Conservation (phyloP, 2,113 vertebrate genomes). For the Solea solea region DNA sequence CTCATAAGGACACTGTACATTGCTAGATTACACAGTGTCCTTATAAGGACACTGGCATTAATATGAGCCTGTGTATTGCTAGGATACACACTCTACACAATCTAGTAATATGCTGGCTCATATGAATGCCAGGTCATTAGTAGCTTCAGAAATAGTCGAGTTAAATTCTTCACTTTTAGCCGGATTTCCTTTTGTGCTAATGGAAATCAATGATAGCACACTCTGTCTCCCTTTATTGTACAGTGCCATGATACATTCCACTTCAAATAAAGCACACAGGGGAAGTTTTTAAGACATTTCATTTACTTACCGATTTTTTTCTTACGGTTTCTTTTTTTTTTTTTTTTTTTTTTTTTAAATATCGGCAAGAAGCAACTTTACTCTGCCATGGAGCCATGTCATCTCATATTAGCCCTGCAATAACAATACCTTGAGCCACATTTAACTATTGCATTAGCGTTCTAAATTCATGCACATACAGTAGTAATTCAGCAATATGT, state of each 20-base stretch:
- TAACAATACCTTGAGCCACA: conserved; percentile 65
- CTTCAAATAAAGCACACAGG: conserved; percentile 75
- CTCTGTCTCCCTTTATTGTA: conserved; percentile 76
- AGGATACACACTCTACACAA: conserved; percentile 30
- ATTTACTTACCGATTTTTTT: conserved; percentile 24
- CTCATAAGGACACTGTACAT: conserved; percentile 51
- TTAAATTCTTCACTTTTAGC: conserved; percentile 43
- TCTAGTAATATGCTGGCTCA: conserved; percentile 62
- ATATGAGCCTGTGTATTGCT: neutral
- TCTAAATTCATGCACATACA: conserved; percentile 40
- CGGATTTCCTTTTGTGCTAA: conserved; percentile 62
- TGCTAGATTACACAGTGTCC: neutral
- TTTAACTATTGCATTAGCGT: conserved; percentile 31
- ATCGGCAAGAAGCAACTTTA: conserved; percentile 38
- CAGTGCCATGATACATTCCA: conserved; percentile 80
- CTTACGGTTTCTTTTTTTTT: conserved; percentile 10
- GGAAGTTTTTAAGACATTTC: conserved; percentile 39
- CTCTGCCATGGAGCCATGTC: conserved; percentile 45
- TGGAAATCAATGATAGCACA: conserved; percentile 68
- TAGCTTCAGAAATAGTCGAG: conserved; percentile 46
- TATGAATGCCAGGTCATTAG: conserved; percentile 48
- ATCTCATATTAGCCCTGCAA: conserved; percentile 66
- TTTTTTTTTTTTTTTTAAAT: conserved; percentile 24
- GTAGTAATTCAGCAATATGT: conserved; percentile 75
- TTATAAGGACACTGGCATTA: neutral